Base-by-base conservation (phyloP, 2,113 vertebrate species). In the Pimephales promelas region DNA sequence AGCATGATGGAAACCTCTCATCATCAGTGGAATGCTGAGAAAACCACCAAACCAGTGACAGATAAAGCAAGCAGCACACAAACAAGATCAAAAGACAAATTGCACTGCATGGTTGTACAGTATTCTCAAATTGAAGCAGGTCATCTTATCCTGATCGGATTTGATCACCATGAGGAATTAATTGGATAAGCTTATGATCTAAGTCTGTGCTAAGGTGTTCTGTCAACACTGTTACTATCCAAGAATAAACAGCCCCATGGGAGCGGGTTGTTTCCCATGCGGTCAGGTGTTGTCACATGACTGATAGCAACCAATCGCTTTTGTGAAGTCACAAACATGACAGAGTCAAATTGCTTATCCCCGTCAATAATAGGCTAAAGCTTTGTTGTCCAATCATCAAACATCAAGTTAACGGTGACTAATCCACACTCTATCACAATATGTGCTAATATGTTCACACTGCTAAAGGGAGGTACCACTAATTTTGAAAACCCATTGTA, bases 181-280 rank as follows among this genome's bases (percentile, higher is more conserved):
- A 90, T 87, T 64, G 84, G 86, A 90, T 92, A 88, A 88, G 83
- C 83, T 66, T 61, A 31, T 92, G 90, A 92, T 4, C 87, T 85
- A 88, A 92, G 57, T 81, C 52, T 28, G 56, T 52, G 47, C 78
- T 74, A 66, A 82, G 31, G 66, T 68, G 68, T 87, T 84, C 83
- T 71, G 79, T 86, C 87, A 83, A 71, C 62, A 83, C 59, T 64
- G 77, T 82, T 54, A 61, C 31, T 43, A 86, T 66, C 57, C 61
- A 47, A 81, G 75, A 66, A 82, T 79, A 82, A 84, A 56, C 56
- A 36, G 22, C 47, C 64, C 26, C 18, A 49, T 26, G 36, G 61
- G 83, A 83, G 80, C 47, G n/a, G 28, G 26, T 62, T 74, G 64
- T 83, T 83, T 75, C 61, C 70, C 61, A 56, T 40, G 61, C 49